Evolutionary conservation across 1,140 invertebrate genomes (phyloP), one percentile per base, ranked within the genome.

Genomic region (Zaprionus davidi): DNA sequence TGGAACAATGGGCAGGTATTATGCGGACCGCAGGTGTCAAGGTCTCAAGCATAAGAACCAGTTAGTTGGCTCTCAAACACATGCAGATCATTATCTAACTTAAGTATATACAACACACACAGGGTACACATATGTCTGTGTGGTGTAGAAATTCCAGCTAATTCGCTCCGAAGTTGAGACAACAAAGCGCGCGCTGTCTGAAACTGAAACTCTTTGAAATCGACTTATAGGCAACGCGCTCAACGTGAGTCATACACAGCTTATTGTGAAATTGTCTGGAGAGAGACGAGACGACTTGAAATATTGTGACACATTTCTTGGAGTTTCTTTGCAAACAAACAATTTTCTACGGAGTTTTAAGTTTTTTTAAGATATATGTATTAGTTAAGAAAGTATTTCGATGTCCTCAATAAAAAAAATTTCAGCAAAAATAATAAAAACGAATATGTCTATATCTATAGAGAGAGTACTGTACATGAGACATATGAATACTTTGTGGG

Each of bases 31-130:
- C 74, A 72, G 62, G 56, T 66, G 62, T 74, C 71, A 73, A 68
- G 64, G 71, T 60, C 67, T 75, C 22, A 17, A 58, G 41, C 36
- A 58, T 49, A 71, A 56, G 31, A 75, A 70, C 58, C 72, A 71
- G 53, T 77, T 74, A 20, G 56, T 31, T 20, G 36, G 11, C 24
- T 13, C 9, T 59, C 36, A 11, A 51, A 41, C 28, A 51, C 51
- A 55, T 22, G 24, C 64, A 57, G 64, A 58, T 68, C 24, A 34
- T 68, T 58, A 44, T 58, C 55, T 58, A 68, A 68, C 17, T n/a
- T n/a, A 38, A 3, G 3, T 41, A 28, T 17, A 36, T 34, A 41
- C 22, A 17, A 17, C 12, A 31, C 15, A 56, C 55, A 22, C 17
- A 56, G 22, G 2, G 51, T 28, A 68, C 51, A 36, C 4, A 12